Conservation (phyloP, 2,797 vertebrate genomes). For the Linurgus olivaceus region DNA sequence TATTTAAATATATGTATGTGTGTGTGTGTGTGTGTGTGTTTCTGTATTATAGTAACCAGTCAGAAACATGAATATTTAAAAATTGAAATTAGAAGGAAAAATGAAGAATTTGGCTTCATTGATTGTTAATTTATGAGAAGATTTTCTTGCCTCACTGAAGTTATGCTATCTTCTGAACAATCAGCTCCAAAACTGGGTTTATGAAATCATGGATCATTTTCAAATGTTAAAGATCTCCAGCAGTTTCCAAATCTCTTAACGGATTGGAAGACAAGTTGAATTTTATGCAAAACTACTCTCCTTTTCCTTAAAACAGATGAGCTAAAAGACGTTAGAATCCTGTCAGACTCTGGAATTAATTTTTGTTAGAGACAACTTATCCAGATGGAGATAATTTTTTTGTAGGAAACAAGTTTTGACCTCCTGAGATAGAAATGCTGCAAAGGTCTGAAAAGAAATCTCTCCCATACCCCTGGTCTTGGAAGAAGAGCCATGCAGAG, state of each 20-base stretch:
- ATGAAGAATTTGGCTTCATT: not conserved
- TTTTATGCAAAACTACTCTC: not conserved
- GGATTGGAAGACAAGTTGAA: not conserved
- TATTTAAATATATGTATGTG: not conserved
- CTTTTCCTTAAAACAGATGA: not conserved
- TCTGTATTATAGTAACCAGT: not conserved
- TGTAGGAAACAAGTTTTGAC: not conserved
- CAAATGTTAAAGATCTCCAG: not conserved
- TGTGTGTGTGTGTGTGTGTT: not conserved
- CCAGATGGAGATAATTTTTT: not conserved
- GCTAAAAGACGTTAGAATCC: not conserved
- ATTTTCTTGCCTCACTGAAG: not conserved
- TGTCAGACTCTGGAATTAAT: not conserved
- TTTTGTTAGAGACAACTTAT: not conserved
- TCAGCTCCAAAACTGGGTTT: not conserved
- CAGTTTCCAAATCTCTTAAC: not conserved
- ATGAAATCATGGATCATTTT: not conserved
- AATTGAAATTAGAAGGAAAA: not conserved
- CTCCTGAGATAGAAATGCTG: not conserved
- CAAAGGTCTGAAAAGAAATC: not conserved
- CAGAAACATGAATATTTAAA: not conserved
- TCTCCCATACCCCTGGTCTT: not conserved
- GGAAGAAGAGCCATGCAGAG: not conserved
- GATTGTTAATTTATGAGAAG: not conserved
- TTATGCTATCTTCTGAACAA: not conserved